Evolutionary conservation across 2,113 vertebrate genomes (phyloP).

Genomic region (Salvelinus sp.): DNA sequence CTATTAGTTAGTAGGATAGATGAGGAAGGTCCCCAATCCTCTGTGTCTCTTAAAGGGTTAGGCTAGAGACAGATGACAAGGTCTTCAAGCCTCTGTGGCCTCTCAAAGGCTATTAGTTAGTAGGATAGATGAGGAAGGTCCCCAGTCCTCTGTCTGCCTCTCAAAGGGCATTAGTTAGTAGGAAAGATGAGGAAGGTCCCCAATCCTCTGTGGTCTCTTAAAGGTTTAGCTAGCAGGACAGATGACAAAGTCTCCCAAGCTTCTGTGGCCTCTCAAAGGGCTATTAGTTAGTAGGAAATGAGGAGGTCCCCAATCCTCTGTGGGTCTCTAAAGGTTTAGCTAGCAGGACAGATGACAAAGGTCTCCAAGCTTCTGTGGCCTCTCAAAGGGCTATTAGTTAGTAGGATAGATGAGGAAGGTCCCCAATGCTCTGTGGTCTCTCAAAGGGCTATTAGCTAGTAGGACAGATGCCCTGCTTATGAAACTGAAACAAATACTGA

Average conservation of each 20-base stretch:
- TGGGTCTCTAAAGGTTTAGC: not conserved
- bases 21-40: not conserved
- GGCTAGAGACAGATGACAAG: not conserved
- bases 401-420: not conserved
- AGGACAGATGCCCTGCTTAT: not conserved
- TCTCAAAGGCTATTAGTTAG: no score
- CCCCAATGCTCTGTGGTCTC: not conserved
- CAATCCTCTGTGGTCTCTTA: not conserved
- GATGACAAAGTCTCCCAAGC: not conserved
- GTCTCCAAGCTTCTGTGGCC: not conserved
- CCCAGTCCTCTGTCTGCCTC: not conserved
- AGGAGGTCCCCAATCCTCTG: not conserved
- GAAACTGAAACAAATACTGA: not conserved
- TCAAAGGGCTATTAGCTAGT: no score
- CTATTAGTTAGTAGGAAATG: no score
- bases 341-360: not conserved
- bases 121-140: not conserved
- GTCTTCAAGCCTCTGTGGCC: not conserved
- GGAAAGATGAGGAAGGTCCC: not conserved
- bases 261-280: not conserved
- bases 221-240: not conserved
- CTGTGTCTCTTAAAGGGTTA: not conserved
- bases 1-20: no score
- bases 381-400: no score
- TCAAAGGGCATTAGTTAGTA: no score